phyloP scores from a whole-genome alignment of 2,113 vertebrate species.

The Andinoacara biseriatus region DNA sequence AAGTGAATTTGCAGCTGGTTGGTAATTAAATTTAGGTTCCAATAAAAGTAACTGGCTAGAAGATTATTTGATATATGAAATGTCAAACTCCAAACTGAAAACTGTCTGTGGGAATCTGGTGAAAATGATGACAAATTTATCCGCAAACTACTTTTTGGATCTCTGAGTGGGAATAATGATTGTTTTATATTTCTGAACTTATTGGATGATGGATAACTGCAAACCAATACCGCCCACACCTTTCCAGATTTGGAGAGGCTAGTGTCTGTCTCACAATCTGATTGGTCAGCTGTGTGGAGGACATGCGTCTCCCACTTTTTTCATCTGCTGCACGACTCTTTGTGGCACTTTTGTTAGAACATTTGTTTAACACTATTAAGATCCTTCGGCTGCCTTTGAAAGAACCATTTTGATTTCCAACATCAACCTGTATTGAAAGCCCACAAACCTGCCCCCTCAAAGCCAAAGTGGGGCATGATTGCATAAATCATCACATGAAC shows the following conservation, averaged over 20 bases:
- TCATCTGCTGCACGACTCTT: not conserved
- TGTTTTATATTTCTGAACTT: not conserved
- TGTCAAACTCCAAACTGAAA: not conserved
- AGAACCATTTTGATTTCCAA: not conserved
- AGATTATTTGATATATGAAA: slow-evolving; percentile 3
- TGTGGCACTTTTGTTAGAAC: not conserved
- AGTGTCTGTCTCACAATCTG: not conserved
- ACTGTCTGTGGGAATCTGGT: not conserved
- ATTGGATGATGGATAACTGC: not conserved
- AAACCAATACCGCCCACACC: not conserved
- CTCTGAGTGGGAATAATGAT: not conserved
- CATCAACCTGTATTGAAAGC: not conserved
- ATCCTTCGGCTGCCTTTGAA: too few species aligned
- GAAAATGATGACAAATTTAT: slow-evolving; percentile 8
- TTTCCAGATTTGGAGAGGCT: not conserved
- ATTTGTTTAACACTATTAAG: not conserved
- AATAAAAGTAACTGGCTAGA: not conserved
- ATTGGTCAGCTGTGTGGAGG: not conserved
- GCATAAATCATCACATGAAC: not conserved
- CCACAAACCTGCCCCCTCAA: not conserved
- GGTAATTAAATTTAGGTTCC: not conserved
- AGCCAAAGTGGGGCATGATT: not conserved
- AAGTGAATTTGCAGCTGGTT: not conserved
- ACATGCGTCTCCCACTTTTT: not conserved
- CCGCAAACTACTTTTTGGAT: not conserved